Evolutionary conservation across 1,140 invertebrate species (phyloP).

Genomic region (Drosophila punjabiensis): DNA sequence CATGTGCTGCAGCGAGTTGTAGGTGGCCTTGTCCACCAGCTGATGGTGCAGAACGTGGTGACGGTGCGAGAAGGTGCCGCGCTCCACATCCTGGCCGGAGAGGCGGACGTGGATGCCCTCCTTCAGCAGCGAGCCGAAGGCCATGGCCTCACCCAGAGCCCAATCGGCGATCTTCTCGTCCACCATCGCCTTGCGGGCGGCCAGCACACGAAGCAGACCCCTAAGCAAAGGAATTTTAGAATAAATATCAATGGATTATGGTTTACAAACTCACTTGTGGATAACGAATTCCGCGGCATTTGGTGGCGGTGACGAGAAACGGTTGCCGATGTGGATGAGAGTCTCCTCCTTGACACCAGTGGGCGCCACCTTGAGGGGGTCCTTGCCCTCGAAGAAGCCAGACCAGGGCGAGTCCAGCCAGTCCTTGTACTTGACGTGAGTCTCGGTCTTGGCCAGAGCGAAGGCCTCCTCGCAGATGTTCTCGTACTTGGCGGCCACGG

Average conservation of each 20-base stretch:
- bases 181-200: constrained; percentile 96
- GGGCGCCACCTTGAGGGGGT: constrained; percentile 93
- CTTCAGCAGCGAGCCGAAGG: constrained; percentile 96
- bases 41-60: constrained; percentile 99
- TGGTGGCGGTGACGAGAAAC: constrained; percentile 96
- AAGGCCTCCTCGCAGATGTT: constrained; percentile 99
- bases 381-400: constrained; percentile 96
- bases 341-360: constrained; percentile 98
- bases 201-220: constrained; percentile 89
- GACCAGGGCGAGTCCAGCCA: constrained; percentile 99
- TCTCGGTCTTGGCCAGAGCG: constrained; percentile 95
- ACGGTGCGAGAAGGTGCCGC: constrained; percentile 97
- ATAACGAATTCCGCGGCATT: constrained; percentile 97
- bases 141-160: constrained; percentile 99
- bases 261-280: constrained; percentile 88
- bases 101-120: constrained; percentile 97
- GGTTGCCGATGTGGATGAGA: constrained; percentile 96
- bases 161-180: constrained; percentile 96
- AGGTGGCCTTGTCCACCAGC: constrained; percentile 96
- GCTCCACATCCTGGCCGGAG: constrained; percentile 99
- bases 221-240: constrained; percentile 24
- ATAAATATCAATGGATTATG: too few relatives aligned
- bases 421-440: constrained; percentile 97
- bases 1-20: constrained; percentile 86
- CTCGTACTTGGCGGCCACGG: constrained; percentile 96